Conservation (phyloP, 2,888 invertebrate genomes). For the Argynnis bischoffii region DNA sequence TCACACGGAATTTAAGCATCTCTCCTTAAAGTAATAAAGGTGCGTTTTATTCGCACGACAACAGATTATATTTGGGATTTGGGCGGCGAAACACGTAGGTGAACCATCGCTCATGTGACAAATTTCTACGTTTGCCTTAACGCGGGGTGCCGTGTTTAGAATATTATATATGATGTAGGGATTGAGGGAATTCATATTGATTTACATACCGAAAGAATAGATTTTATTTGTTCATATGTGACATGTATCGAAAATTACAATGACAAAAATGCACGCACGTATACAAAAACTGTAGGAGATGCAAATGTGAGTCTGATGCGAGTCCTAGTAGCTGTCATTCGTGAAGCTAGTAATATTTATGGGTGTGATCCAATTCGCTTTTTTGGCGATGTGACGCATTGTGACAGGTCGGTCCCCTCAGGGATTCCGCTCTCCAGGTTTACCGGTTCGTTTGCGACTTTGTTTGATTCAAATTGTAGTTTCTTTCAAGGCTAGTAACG, state of each 20-base stretch:
- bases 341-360: conserved; percentile 20
- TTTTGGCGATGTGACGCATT: conserved; percentile 48
- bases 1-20: conserved; percentile 75
- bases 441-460: conserved; percentile 76
- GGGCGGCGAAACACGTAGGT: conserved; percentile 79
- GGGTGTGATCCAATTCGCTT: conserved; percentile 20
- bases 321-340: conserved; percentile 4
- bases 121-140: conserved; percentile 82
- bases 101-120: conserved; percentile 83
- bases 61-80: conserved; percentile 80
- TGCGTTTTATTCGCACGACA: conserved; percentile 77
- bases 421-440: conserved; percentile 55
- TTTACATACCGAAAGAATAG: conserved; percentile 67
- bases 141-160: conserved; percentile 78
- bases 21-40: conserved; percentile 80
- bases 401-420: conserved; percentile 59
- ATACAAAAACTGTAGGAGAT: background rate
- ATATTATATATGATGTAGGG: conserved; percentile 71
- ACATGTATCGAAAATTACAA: conserved; percentile 37
- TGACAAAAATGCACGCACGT: conserved; percentile 24
- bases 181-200: conserved; percentile 69
- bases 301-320: conserved; percentile 22
- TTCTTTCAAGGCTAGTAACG: conserved; percentile 71
- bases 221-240: conserved; percentile 43
- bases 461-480: conserved; percentile 74